Evolutionary conservation across 2,888 invertebrate genomes (phyloP).

Genomic region (Dicyrtoma fusca): DNA sequence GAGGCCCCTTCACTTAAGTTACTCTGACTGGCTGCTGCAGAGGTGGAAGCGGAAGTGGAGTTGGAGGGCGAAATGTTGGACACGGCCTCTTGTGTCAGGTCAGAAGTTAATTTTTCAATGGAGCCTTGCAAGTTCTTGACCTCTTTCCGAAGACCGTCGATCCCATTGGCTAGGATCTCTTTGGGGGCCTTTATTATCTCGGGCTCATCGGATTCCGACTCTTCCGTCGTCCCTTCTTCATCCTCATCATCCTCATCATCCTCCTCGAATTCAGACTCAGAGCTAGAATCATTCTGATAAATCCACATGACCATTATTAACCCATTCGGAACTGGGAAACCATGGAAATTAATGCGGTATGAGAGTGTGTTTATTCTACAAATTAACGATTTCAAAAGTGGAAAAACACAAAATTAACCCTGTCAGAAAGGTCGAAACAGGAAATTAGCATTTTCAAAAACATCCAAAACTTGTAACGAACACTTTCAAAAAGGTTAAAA

Average conservation of each 20-base stretch:
- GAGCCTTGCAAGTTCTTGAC: slow-evolving; percentile 44
- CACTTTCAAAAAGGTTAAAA: too few species aligned
- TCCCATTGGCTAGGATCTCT: slow-evolving; percentile 26
- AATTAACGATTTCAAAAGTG: too few species aligned
- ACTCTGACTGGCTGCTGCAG: slow-evolving; percentile 27
- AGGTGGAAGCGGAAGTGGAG: slow-evolving; percentile 10
- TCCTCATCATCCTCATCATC: slow-evolving; percentile 49
- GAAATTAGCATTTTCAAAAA: too few species aligned
- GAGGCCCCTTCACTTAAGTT: slow-evolving; percentile 15
- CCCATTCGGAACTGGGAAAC: too few species aligned
- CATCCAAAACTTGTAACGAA: too few species aligned
- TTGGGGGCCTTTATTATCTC: slow-evolving; percentile 9
- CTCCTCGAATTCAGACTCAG: slow-evolving; percentile 37
- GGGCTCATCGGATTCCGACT: slow-evolving; percentile 29
- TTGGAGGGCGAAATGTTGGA: slow-evolving; percentile 6
- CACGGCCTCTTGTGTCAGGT: slow-evolving; percentile 16
- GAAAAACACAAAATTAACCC: too few species aligned
- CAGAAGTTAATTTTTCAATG: slow-evolving; percentile 47
- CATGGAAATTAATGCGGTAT: too few species aligned
- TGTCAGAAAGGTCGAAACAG: too few species aligned
- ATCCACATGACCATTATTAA: too few species aligned
- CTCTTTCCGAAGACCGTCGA: slow-evolving; percentile 43
- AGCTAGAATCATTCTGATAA: slow-evolving; percentile 36
- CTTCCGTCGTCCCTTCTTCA: slow-evolving; percentile 40
- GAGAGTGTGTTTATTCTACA: too few species aligned